Base-by-base conservation (phyloP, 2,888 invertebrate species). In the Drosophila differens region DNA sequence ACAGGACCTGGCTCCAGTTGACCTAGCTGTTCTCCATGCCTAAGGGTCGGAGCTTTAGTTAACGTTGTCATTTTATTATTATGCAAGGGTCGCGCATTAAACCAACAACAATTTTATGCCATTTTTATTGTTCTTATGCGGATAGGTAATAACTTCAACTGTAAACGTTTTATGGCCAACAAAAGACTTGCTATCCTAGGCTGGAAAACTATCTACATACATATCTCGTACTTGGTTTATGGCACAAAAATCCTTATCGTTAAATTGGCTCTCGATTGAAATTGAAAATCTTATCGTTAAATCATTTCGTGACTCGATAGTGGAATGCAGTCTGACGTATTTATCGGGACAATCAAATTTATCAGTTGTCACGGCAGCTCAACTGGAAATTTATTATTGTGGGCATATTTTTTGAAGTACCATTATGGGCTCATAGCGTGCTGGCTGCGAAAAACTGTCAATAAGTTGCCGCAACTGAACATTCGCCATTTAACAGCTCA, bases 51-150 rank as follows among this genome's bases (percentile, higher is more conserved):
- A 52, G 51, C 47, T 58, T 33, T 59, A 68, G 74, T 84, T 72
- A 78, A 74, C 78, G 76, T 70, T 81, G 74, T 63, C 67, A 72
- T 83, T 83, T 88, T 88, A 85, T 85, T 88, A 85, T 85, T 88
- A 78, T 82, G 76, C 75, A 76, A 66, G 66, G 60, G 33, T 28
- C 66, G 32, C 51, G 70, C 66, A 70, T 70, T 79, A 79, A 83
- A 80, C 74, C 74, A 83, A 81, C 75, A 85, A 79, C 65, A 70
- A 65, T 83, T 79, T 85, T 76, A 85, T 85, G 79, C 33, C 64
- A 55, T 76, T 82, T 72, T 83, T 85, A 74, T 80, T 80, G 70
- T 69, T 69, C 63, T 74, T 72, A 72, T 85, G 57, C 63, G 73
- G 47, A 58, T 44, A 52, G 32, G 72, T 74, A 67, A 66, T 75